Conservation (phyloP, 2,888 invertebrate species). For the Endomychus coccineus region DNA sequence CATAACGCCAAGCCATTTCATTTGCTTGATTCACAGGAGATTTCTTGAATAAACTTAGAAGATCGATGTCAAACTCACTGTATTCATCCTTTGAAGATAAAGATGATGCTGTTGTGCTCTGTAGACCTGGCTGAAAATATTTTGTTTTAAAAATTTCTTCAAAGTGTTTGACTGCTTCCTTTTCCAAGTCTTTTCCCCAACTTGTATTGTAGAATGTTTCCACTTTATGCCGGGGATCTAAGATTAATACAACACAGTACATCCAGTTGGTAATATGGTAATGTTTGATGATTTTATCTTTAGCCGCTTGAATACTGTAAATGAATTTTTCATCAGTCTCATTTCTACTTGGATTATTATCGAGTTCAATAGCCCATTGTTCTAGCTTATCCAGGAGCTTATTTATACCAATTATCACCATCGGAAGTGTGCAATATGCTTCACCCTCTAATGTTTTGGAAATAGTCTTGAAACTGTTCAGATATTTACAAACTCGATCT, state of each 20-base stretch:
- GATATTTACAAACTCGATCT: too few species aligned
- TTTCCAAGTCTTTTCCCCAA: constrained; percentile 20
- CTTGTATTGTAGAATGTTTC: constrained; percentile 19
- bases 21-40: constrained; percentile 4
- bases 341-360: constrained; percentile 10
- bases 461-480: too few species aligned
- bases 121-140: too few species aligned
- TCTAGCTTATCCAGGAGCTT: constrained; percentile 13
- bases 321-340: constrained; percentile 9
- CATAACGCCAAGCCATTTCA: constrained; percentile 18
- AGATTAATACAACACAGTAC: constrained; percentile 20
- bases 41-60: constrained; percentile 8
- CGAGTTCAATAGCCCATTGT: constrained; percentile 10
- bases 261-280: constrained; percentile 20
- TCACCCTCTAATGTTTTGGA: too few species aligned
- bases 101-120: too few species aligned
- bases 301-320: too few species aligned
- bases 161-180: too few species aligned
- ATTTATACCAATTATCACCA: too few species aligned
- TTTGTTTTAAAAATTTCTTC: too few species aligned
- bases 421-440: too few species aligned
- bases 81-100: too few species aligned
- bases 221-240: constrained; percentile 22
- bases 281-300: constrained; percentile 15
- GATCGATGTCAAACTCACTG: constrained; percentile 5